Base-by-base conservation (phyloP, 2,797 vertebrate species). In the Prionace glauca region DNA sequence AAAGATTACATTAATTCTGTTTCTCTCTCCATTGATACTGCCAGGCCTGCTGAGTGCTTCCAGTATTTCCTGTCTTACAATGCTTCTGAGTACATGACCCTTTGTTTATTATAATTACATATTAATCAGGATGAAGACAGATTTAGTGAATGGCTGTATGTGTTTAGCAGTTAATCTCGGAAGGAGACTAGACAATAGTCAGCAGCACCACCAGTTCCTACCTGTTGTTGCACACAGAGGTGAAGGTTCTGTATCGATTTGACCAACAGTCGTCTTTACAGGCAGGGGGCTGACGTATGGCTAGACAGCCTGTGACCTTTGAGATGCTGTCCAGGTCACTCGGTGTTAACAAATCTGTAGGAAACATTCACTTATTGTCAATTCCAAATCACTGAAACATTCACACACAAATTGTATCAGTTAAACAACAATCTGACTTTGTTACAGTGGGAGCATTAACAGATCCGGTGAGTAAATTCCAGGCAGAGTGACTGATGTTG, bases 221-320 rank as follows among this genome's bases (percentile, higher is more conserved):
- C 98, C 97, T 96, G 97, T 99, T 99, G 97, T 99, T 99, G 98
- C 99, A 99, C 96, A 98, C 95, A 0, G 98, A 98, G 0, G 97
- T 98, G 96, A 97, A 96, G 0, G 98, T 98, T 95, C 98, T 97
- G 95, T 98, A 99, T 36, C 16, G 96, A 97, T 98, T 96, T 0
- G 97, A 0, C 71, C 97, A 96, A 72, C 3, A 71, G 0, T 16
- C 41, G 0, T 16, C 0, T 0, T 94, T 92, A 72, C 97, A 97
- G 0, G 22, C 88, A 9, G 96, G 95, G 3, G 96, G 96, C 56
- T 96, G 95, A 69, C 96, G 65, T 95, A 97, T 98, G 95, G 97
- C 97, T 0, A 96, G 84, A 96, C 98, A 99, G 95, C 98, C 98
- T 0, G 97, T 98, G 0, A 98, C 97, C 1, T 94, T 84, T 62